These are phyloP conservation scores for Leptopilina syphax DNA, from an alignment of 2,888 invertebrate genomes.

Conservation along the genomic window DNA sequence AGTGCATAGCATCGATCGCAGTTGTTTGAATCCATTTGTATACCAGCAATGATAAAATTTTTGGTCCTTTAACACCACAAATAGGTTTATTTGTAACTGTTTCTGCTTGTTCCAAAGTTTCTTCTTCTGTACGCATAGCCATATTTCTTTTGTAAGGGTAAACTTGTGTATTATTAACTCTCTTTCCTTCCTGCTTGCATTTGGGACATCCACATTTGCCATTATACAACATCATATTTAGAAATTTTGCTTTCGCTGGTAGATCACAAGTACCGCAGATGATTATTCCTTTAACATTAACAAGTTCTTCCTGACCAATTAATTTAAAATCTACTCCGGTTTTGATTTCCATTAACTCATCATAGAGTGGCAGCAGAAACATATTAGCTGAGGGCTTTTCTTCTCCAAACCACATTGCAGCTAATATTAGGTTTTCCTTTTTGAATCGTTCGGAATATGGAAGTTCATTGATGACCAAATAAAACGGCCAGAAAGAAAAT, in stretches of 20 bases:
- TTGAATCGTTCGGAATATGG: background rate
- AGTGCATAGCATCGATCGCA: background rate
- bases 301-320: background rate
- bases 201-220: background rate
- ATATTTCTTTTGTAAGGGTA: background rate
- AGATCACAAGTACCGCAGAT: background rate
- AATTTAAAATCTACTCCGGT: background rate
- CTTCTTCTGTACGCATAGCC: background rate
- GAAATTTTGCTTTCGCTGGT: background rate
- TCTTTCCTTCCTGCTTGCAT: background rate
- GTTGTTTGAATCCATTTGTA: background rate
- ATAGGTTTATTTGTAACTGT: background rate
- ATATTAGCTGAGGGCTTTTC: background rate
- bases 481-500: background rate
- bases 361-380: background rate
- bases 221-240: background rate
- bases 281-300: background rate
- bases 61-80: background rate
- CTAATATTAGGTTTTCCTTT: background rate
- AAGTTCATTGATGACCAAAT: background rate
- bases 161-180: background rate
- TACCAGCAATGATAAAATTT: background rate
- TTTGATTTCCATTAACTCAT: background rate
- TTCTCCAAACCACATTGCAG: background rate
- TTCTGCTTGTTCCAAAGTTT: background rate